These are phyloP conservation scores for Aporophyla nigra DNA, from an alignment of 2,888 invertebrate species.

Conservation along the genomic window DNA sequence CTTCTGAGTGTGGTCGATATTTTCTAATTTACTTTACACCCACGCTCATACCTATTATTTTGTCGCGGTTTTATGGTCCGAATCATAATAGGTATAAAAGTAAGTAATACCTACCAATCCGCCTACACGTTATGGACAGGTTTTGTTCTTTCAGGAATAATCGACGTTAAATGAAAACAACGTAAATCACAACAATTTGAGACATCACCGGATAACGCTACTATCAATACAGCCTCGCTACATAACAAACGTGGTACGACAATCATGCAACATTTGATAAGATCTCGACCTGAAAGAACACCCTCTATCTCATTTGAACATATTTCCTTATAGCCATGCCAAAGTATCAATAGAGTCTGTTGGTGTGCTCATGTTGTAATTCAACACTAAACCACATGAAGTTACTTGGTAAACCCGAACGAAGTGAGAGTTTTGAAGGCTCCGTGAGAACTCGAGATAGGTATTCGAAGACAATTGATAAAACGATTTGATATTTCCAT, in stretches of 20 bases:
- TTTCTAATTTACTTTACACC: slow-evolving; percentile 26
- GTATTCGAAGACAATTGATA: not conserved
- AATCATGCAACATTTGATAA: slow-evolving; percentile 32
- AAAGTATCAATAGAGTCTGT: not conserved
- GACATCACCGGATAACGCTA: slow-evolving; percentile 44
- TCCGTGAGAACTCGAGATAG: slow-evolving; percentile 12
- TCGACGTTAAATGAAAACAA: slow-evolving; percentile 49
- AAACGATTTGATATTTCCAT: not conserved
- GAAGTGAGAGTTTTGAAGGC: not conserved
- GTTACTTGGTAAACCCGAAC: slow-evolving; percentile 7
- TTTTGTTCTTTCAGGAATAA: slow-evolving; percentile 43
- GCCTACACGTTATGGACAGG: slow-evolving; percentile 9
- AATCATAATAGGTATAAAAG: slow-evolving; percentile 15
- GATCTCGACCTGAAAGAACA: slow-evolving; percentile 22
- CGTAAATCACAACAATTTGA: slow-evolving; percentile 48
- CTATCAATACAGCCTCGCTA: slow-evolving; percentile 33
- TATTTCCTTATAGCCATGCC: slow-evolving; percentile 2
- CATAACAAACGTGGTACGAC: slow-evolving; percentile 27
- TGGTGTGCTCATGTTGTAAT: slow-evolving; percentile 4
- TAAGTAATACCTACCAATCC: slow-evolving; percentile 1
- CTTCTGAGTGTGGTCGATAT: slow-evolving; percentile 17
- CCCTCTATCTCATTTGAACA: slow-evolving; percentile 5
- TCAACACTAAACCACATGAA: slow-evolving; percentile 10
- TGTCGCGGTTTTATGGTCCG: not conserved
- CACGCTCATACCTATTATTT: slow-evolving; percentile 3